Percentiles rank a stretch among this genome's conserved stretches.
These are phyloP conservation scores for Thaumatotibia leucotreta DNA, from an alignment of 1,140 invertebrate genomes.

Conservation along the genomic window DNA sequence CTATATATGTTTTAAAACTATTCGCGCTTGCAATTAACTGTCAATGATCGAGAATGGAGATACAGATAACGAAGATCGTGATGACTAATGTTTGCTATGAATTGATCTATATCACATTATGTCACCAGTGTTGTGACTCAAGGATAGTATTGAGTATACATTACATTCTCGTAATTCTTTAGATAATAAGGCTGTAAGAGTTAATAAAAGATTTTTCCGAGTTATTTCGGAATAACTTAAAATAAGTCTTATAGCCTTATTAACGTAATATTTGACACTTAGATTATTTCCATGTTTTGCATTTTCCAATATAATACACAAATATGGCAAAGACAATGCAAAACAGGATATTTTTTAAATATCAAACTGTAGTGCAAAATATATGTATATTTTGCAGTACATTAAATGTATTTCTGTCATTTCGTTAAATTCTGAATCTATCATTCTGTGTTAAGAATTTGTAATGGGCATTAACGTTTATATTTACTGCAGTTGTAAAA, in stretches of 20 bases:
- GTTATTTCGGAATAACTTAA: too few relatives aligned
- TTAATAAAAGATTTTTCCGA: not conserved
- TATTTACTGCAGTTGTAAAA: not conserved
- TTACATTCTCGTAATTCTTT: not conserved
- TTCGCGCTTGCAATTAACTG: not conserved
- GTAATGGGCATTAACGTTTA: not conserved
- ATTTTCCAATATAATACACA: not conserved
- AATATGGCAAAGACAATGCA: not conserved
- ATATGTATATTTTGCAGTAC: not conserved
- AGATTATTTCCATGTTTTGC: not conserved
- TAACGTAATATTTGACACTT: not conserved
- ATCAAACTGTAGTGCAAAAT: not conserved
- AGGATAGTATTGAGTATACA: not conserved
- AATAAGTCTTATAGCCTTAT: not conserved
- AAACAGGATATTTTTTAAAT: slow-evolving; percentile 5
- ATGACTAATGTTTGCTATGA: not conserved
- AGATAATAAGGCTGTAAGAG: too few relatives aligned
- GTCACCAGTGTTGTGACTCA: not conserved
- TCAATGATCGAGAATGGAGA: not conserved
- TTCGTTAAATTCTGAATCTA: not conserved
- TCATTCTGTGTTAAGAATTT: not conserved
- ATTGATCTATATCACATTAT: not conserved
- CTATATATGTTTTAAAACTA: not conserved
- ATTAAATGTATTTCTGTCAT: too few relatives aligned
- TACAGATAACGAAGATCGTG: not conserved